Percentiles rank a stretch among this genome's conserved stretches.
Evolutionary conservation across 1,140 invertebrate species (phyloP).

Genomic region (Drosophila elegans): DNA sequence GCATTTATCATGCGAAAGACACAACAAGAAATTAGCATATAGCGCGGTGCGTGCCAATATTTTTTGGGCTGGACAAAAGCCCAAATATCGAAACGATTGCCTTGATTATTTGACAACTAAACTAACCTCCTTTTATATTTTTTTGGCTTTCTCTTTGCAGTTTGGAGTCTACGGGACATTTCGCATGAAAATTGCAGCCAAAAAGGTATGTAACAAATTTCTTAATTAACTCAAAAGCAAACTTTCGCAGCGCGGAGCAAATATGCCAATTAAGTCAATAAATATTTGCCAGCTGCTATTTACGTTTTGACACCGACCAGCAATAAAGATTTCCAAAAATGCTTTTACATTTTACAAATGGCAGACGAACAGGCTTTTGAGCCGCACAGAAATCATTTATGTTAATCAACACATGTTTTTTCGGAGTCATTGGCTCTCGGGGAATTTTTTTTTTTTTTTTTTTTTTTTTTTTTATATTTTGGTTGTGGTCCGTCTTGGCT

Average conservation of each 20-base stretch:
- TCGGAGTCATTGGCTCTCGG: conserved; percentile 74
- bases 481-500: conserved; percentile 19
- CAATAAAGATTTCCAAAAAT: conserved; percentile 66
- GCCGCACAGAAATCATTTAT: conserved; percentile 76
- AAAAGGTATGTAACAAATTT: conserved; percentile 68
- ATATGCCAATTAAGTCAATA: conserved; percentile 76
- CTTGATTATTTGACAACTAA: conserved; percentile 59
- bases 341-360: conserved; percentile 57
- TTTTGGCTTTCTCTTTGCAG: conserved; percentile 69
- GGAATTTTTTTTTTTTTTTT: conserved; percentile 48
- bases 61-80: conserved; percentile 37
- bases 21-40: conserved; percentile 49
- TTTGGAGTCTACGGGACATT: conserved; percentile 16
- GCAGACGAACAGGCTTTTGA: conserved; percentile 45
- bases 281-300: conserved; percentile 71
- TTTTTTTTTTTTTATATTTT: conserved; percentile 34
- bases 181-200: conserved; percentile 72
- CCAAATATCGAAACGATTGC: conserved; percentile 20
- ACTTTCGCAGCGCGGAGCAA: conserved; percentile 37
- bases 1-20: conserved; percentile 60
- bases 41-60: conserved; percentile 55
- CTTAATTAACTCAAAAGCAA: conserved; percentile 39
- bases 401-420: conserved; percentile 80
- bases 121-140: conserved; percentile 26
- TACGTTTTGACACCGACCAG: conserved; percentile 64